These are phyloP conservation scores for Scyliorhinus canicula DNA, from an alignment of 2,797 vertebrate species.

Conservation along the genomic window DNA sequence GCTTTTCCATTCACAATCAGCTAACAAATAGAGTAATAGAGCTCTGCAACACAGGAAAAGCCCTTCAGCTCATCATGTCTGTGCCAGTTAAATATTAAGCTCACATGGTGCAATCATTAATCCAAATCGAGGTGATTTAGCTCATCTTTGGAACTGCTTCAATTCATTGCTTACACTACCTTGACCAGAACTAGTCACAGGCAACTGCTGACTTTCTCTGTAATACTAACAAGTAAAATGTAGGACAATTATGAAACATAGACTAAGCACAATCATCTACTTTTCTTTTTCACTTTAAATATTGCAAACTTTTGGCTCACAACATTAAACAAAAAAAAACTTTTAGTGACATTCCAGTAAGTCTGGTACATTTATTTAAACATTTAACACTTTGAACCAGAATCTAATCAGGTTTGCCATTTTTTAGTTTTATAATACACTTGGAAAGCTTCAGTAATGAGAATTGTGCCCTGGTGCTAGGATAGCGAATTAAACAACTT, in stretches of 20 bases:
- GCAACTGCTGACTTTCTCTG: background rate
- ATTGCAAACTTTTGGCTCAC: background rate
- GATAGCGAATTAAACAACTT: background rate
- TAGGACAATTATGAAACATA: background rate
- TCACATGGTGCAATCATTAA: background rate
- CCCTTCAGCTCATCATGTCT: no score
- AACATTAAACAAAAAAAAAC: background rate
- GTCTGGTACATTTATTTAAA: slow-evolving; percentile 1
- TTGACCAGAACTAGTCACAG: background rate
- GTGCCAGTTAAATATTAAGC: no score
- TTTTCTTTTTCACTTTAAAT: background rate
- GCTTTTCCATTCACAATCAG: background rate
- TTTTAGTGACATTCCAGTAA: background rate
- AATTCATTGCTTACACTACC: background rate
- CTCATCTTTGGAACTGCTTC: background rate
- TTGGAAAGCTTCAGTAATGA: background rate
- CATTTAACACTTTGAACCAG: background rate
- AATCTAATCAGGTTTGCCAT: background rate
- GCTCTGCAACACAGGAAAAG: no score
- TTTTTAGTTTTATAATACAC: background rate
- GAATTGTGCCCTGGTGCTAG: background rate
- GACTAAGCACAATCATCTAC: background rate
- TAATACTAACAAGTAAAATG: background rate
- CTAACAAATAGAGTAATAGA: no score
- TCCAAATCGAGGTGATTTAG: background rate